Conservation (phyloP, 2,113 vertebrate species). For the Protobothrops mucrosquamatus region DNA sequence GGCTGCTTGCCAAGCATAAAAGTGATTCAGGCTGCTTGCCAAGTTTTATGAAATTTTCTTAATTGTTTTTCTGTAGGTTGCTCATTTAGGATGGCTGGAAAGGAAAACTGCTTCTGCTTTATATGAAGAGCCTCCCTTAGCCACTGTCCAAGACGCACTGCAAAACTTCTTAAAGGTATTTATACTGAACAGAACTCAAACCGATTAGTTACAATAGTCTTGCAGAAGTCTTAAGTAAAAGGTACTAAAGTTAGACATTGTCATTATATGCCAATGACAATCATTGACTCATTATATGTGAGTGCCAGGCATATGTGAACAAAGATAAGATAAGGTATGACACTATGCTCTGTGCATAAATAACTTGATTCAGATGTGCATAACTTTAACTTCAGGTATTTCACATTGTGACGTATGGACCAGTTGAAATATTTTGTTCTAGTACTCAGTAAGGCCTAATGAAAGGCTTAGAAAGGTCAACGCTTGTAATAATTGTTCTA, state of each 20-base stretch:
- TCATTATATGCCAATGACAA: background rate
- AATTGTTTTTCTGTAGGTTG: slow-evolving; percentile 68
- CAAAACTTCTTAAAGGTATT: slow-evolving; percentile 86
- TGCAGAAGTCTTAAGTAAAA: accelerated
- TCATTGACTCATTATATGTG: background rate
- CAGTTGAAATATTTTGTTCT: background rate
- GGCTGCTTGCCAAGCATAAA: background rate
- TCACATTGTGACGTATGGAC: background rate
- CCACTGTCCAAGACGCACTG: slow-evolving; percentile 84
- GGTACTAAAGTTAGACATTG: background rate
- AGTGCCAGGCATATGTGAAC: background rate
- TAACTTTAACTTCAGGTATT: background rate
- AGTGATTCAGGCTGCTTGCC: background rate
- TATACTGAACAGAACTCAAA: accelerated
- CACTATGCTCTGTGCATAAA: background rate
- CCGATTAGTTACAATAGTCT: background rate
- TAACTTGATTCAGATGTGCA: accelerated
- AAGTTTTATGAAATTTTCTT: background rate
- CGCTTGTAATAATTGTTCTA: background rate
- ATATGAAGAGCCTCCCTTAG: slow-evolving; percentile 74
- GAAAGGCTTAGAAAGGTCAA: background rate
- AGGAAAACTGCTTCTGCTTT: slow-evolving; percentile 83
- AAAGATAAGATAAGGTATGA: background rate
- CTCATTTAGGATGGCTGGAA: slow-evolving; percentile 85
- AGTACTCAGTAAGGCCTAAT: background rate